Conservation (phyloP, 2,113 vertebrate species). For the Ancistrus triradiatus region DNA sequence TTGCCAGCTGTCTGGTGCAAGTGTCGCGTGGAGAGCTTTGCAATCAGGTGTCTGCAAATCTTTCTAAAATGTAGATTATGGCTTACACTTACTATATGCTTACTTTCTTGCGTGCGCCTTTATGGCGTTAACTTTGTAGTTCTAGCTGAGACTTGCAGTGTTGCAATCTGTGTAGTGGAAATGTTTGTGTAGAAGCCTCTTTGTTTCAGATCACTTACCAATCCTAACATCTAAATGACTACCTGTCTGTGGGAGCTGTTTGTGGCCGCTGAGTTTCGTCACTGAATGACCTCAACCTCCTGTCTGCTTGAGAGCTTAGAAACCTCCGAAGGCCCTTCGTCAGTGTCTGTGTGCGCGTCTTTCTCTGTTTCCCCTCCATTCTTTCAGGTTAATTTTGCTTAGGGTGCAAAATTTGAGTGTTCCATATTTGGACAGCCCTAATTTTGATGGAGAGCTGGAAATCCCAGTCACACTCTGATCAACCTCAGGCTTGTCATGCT, state of each 20-base stretch:
- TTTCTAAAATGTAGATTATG: constrained; percentile 12
- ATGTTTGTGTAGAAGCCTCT: constrained; percentile 60
- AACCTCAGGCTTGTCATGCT: constrained; percentile 69
- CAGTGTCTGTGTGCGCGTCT: constrained; percentile 51
- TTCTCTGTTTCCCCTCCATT: constrained; percentile 52
- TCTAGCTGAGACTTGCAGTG: constrained; percentile 55
- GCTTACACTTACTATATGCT: too few species aligned
- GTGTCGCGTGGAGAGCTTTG: constrained; percentile 60
- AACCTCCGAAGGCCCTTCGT: constrained; percentile 56
- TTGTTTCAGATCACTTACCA: constrained; percentile 76
- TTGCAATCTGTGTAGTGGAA: constrained; percentile 63
- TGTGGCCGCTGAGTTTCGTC: constrained; percentile 65
- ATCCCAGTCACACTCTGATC: constrained; percentile 68
- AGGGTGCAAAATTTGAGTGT: constrained; percentile 52
- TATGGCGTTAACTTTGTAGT: constrained; percentile 61
- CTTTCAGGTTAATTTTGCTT: constrained; percentile 65
- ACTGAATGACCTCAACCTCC: constrained; percentile 64
- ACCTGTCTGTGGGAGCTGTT: constrained; percentile 69
- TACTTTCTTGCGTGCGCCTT: too few species aligned
- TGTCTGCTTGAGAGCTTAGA: constrained; percentile 70
- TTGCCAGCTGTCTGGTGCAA: constrained; percentile 54
- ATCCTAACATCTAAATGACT: constrained; percentile 73
- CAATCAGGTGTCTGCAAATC: constrained; percentile 56
- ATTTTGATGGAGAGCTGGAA: constrained; percentile 71
- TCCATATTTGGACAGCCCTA: constrained; percentile 67